Conservation (phyloP, 2,113 vertebrate genomes). For the Cynoglossus semilaevis region DNA sequence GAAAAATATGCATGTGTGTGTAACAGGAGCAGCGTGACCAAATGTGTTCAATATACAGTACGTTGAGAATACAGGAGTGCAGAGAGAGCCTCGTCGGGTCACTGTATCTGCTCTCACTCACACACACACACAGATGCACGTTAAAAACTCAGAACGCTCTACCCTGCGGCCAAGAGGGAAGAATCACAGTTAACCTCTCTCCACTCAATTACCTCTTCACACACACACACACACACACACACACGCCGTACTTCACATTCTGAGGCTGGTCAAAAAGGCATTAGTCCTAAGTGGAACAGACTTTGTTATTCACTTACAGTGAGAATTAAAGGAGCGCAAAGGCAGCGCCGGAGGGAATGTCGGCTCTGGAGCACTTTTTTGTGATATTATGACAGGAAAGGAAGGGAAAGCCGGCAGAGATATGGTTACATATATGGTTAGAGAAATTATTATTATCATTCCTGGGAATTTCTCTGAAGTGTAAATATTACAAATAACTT, state of each 20-base stretch:
- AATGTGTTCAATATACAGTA: not conserved
- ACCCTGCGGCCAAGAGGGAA: conserved; percentile 3
- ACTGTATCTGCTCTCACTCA: too few relatives aligned
- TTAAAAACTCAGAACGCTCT: conserved; percentile 5
- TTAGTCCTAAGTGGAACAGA: conserved; percentile 52
- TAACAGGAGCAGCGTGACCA: not conserved
- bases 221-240: conserved; percentile 25
- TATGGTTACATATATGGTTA: conserved; percentile 58
- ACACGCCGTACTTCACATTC: conserved; percentile 23
- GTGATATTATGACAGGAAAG: conserved; percentile 59
- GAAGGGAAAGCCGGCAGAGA: conserved; percentile 41
- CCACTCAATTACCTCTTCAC: conserved; percentile 34
- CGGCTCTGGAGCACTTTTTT: conserved; percentile 30
- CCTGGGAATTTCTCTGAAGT: conserved; percentile 48
- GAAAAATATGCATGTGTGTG: not conserved
- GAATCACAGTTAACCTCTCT: conserved; percentile 26
- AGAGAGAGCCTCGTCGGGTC: not conserved
- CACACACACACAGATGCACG: not conserved
- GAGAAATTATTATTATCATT: conserved; percentile 59
- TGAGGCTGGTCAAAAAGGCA: conserved; percentile 33
- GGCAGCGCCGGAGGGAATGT: conserved; percentile 8
- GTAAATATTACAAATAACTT: conserved; percentile 64
- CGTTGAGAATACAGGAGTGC: not conserved
- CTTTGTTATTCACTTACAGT: conserved; percentile 54
- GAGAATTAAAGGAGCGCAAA: conserved; percentile 26